Conservation (phyloP, 1,140 invertebrate genomes). For the Procambarus clarkii region DNA sequence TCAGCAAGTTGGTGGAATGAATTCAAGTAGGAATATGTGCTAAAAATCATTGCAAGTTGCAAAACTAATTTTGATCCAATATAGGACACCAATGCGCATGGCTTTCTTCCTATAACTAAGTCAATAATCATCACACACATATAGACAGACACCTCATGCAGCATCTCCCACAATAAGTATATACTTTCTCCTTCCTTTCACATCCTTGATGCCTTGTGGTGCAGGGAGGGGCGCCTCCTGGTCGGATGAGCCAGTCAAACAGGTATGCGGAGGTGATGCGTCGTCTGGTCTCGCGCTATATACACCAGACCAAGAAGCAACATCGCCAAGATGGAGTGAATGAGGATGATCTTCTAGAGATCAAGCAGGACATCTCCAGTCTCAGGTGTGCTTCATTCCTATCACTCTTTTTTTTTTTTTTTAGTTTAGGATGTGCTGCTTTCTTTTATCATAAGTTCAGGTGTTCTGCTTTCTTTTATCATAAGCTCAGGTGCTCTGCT, state of each 20-base stretch:
- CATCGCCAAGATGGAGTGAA: constrained; percentile 80
- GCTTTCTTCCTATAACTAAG: too few species aligned
- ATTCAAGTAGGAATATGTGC: too few species aligned
- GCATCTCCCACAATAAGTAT: neutral
- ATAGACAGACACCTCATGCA: too few species aligned
- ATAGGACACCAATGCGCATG: too few species aligned
- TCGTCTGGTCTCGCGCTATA: constrained; percentile 78
- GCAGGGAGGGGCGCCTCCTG: constrained; percentile 47
- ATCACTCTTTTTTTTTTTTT: too few species aligned
- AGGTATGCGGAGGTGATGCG: constrained; percentile 78
- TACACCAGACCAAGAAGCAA: constrained; percentile 79
- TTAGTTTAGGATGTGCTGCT: neutral
- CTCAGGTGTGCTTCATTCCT: constrained; percentile 76
- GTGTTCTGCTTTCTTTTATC: neutral
- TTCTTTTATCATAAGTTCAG: neutral
- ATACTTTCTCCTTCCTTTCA: neutral
- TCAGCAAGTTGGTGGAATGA: too few species aligned
- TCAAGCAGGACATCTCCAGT: constrained; percentile 81
- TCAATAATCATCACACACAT: too few species aligned
- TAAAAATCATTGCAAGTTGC: too few species aligned
- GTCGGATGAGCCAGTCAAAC: constrained; percentile 31
- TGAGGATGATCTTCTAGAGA: constrained; percentile 80
- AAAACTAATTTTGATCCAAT: too few species aligned
- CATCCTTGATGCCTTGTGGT: neutral
- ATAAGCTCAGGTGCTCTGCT: neutral